A percentile compares a stretch with the other conserved stretches of the same genome.
Evolutionary conservation across 2,888 invertebrate genomes (phyloP).

Genomic region (Buathra laborator): DNA sequence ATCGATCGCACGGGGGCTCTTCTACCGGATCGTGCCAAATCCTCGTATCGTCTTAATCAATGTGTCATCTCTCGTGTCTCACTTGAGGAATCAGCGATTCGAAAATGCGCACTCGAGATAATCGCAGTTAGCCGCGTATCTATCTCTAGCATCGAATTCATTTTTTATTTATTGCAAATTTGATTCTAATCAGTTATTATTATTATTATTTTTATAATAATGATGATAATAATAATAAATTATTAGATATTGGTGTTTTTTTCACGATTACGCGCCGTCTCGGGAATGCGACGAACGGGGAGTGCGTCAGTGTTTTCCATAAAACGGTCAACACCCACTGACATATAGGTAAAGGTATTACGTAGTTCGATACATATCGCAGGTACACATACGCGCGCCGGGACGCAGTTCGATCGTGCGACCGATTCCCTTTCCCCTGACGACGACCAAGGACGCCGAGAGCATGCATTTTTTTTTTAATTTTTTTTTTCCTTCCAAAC

Average conservation of each 20-base stretch:
- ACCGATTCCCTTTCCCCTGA: slow-evolving; percentile 48
- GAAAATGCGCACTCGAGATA: background rate
- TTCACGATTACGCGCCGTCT: slow-evolving; percentile 1
- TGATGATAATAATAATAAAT: too few relatives aligned
- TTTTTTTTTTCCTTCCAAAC: slow-evolving; percentile 14
- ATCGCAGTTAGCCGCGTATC: background rate
- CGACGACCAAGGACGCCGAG: slow-evolving; percentile 59
- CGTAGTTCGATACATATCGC: background rate
- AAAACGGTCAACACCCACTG: slow-evolving; percentile 55
- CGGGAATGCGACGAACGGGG: background rate
- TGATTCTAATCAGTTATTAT: background rate
- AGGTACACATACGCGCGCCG: slow-evolving; percentile 22
- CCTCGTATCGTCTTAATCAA: slow-evolving; percentile 39
- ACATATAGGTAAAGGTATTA: slow-evolving; percentile 1
- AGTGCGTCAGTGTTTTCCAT: slow-evolving; percentile 34
- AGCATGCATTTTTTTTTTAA: slow-evolving; percentile 34
- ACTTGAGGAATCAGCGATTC: background rate
- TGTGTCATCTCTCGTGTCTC: slow-evolving; percentile 3
- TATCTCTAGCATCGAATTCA: background rate
- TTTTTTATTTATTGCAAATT: background rate
- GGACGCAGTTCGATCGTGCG: slow-evolving; percentile 43
- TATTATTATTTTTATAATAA: too few relatives aligned
- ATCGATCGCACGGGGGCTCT: slow-evolving; percentile 53
- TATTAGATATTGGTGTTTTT: too few relatives aligned
- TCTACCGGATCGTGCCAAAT: slow-evolving; percentile 57